Conservation (phyloP, 2,888 invertebrate species). For the Andrena bucephala region DNA sequence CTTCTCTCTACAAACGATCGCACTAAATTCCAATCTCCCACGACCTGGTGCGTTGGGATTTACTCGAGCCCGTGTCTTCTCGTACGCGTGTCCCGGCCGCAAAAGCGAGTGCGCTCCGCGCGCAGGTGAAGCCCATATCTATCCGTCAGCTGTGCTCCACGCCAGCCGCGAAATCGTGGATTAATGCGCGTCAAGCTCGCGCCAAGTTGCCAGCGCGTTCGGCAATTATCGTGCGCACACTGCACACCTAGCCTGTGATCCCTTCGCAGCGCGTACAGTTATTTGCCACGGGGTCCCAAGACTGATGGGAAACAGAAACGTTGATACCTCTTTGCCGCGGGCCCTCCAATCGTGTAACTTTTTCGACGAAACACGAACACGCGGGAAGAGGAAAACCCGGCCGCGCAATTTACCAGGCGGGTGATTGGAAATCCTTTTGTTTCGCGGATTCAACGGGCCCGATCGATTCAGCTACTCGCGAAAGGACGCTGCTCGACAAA, state of each 20-base stretch:
- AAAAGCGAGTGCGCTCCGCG: slow-evolving; percentile 27
- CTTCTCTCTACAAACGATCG: slow-evolving; percentile 10
- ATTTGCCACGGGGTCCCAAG: neutral
- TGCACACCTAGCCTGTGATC: neutral
- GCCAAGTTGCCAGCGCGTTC: slow-evolving; percentile 39
- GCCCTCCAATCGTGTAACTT: neutral
- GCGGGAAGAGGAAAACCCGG: neutral
- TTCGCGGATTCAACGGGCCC: neutral
- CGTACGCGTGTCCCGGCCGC: slow-evolving; percentile 20
- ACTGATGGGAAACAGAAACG: neutral
- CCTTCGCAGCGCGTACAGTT: neutral
- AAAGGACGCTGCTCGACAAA: neutral
- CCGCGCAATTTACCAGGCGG: neutral
- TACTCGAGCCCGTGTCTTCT: slow-evolving; percentile 8
- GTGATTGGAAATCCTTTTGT: neutral
- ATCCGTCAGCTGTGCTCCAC: slow-evolving; percentile 32
- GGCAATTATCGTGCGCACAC: slow-evolving; percentile 54
- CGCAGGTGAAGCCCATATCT: slow-evolving; percentile 42
- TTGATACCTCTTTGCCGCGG: neutral
- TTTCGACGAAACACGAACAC: neutral
- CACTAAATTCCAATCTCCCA: slow-evolving; percentile 24
- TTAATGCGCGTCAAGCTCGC: slow-evolving; percentile 61
- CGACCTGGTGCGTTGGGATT: slow-evolving; percentile 14
- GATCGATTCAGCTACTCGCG: neutral
- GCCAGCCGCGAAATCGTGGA: slow-evolving; percentile 42